A percentile compares a stretch with the other conserved stretches of the same genome.
phyloP scores from a whole-genome alignment of 2,797 vertebrate genomes.

The Delichon dasypus region DNA sequence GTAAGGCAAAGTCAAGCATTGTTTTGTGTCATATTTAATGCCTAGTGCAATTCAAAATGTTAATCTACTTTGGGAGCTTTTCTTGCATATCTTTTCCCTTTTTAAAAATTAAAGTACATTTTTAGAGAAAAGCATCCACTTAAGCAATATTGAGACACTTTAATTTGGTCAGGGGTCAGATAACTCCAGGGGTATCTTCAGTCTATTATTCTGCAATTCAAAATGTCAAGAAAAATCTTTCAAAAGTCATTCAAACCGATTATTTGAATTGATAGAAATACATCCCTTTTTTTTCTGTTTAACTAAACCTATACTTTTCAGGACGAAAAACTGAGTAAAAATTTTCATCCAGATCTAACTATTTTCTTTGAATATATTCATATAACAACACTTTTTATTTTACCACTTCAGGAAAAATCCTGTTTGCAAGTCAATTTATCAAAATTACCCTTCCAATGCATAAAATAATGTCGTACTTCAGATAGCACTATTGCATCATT shows the following conservation, averaged over 20 bases:
- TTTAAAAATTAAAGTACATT: not conserved
- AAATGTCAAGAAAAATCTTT: constrained; percentile 54
- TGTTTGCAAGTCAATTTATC: constrained; percentile 43
- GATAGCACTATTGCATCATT: constrained; percentile 3
- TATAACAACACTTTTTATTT: not conserved
- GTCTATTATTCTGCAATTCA: constrained; percentile 53
- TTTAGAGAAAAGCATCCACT: constrained; percentile 39
- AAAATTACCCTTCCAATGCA: constrained; percentile 40
- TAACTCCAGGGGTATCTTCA: constrained; percentile 26
- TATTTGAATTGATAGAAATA: constrained; percentile 44
- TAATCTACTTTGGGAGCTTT: not conserved
- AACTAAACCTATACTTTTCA: constrained; percentile 26
- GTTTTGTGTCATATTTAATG: not conserved
- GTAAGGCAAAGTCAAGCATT: not conserved
- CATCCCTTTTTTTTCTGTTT: not conserved
- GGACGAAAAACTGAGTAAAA: constrained; percentile 27
- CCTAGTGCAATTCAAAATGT: not conserved
- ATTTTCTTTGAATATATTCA: constrained; percentile 7
- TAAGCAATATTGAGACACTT: constrained; percentile 52
- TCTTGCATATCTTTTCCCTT: not conserved
- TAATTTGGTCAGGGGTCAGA: constrained; percentile 50
- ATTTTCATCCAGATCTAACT: not conserved
- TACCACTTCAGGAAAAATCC: constrained; percentile 42
- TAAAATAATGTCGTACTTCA: constrained; percentile 53
- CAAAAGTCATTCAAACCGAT: constrained; percentile 14